Base-by-base conservation (phyloP, 2,113 vertebrate species). In the Microtus pennsylvanicus region DNA sequence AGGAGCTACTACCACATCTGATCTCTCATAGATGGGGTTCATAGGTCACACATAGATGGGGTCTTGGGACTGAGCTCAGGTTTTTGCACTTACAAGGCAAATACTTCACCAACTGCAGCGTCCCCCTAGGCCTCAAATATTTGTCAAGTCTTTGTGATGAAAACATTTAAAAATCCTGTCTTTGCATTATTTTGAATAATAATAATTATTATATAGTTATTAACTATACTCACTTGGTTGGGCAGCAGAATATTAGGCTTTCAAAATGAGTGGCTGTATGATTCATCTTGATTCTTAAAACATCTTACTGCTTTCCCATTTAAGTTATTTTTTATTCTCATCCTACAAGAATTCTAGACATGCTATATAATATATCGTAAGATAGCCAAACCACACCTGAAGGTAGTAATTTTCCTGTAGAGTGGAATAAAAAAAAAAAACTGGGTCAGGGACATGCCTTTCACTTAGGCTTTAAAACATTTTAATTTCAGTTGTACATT, bases 401-500 rank as follows among this genome's bases (percentile, higher is more conserved):
- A 91, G 12, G 47, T 63, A 50, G 70, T 87, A 83, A 38, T 85
- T 95, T 91, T 83, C 86, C 61, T 77, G 13, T 30, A 45, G 35
- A 93, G 89, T 70, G 82, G 91, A 96, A 94, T 77, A 58, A 58
- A 58, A 19, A 58, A 19, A 58, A 58, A 58, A 33, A 33, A 93
- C 88, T 52, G 45, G 19, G 24, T 67, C 28, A 91, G 47, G 24
- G 24, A 86, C 52, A n/a, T 94, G 26, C 91, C 89, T 96, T 94
- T 92, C 55, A 65, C 47, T 94, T 91, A 76, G 94, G 58, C 10
- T 87, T 85, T 89, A 58, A 8, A 87, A 47, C 82, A 65, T 96
- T 96, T 97, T 89, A 90, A 90, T 93, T 93, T 94, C 22, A 42
- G 69, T 26, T 72, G 94, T 95, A 78, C 77, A 55, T 97, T 95